Evolutionary conservation across 2,797 vertebrate species (phyloP), one percentile per base, ranked within the genome.

Genomic region (Sebastes iracundus): DNA sequence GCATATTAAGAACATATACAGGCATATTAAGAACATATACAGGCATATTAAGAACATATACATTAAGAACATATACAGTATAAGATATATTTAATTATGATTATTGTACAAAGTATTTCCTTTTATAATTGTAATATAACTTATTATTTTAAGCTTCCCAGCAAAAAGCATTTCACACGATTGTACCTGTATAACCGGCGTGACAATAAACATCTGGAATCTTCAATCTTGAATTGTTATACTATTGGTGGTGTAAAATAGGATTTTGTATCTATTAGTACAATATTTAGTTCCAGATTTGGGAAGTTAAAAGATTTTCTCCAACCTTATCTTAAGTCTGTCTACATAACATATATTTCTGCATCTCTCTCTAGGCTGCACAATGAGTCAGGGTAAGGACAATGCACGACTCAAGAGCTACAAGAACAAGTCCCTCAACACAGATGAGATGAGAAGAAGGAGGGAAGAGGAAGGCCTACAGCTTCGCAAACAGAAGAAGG

Each of bases 331-430:
- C 2, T 1, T 1, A 42, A 35, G 1, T 58, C 11, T 64, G n/a
- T 23, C 3, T 10, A 5, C 5, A 14, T 59, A 7, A 77, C 8
- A 11, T 63, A 0, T 32, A 28, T 72, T 13, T 82, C 10, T 86
- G 2, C 23, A 12, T 86, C n/a, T 70, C n/a, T 70, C 20, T 49
- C 22, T 87, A 97, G 97, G 93, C 94, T 96, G 74, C 96, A 99
- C 96, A 96, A 98, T 97, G 89, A 98, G 97, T 94, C 96, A 97
- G 94, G 96, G 96, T 94, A 99, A 99, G 94, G 98, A 99, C 87
- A 99, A 98, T 94, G 97, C 97, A 89, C 97, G 98, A 88, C 96
- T 99, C 90, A 98, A 99, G 91, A 99, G 98, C 96, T 99, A 99
- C 90, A 99, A 99, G 95, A 99, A 99, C 96, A 99, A 99, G 92